phyloP scores from a whole-genome alignment of 2,797 vertebrate genomes.

The Danio aesculapii region DNA sequence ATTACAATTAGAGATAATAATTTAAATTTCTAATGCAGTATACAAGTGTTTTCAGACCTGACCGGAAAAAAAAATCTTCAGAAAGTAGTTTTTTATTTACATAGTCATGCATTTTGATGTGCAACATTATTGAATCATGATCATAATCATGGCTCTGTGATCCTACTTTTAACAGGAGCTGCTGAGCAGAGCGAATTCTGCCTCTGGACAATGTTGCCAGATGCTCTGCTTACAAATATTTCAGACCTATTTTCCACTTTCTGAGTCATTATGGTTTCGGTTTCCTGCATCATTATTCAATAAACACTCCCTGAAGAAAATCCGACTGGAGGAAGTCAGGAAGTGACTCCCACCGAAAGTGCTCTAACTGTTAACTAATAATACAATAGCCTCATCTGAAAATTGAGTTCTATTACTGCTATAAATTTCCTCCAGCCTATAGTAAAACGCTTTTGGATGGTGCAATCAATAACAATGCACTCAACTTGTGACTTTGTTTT shows the following conservation, averaged over 20 bases:
- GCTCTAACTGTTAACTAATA: slow-evolving; percentile 7
- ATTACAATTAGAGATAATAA: too few relatives aligned
- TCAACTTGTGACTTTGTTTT: slow-evolving; percentile 41
- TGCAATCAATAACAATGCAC: slow-evolving; percentile 50
- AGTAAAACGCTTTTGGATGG: slow-evolving; percentile 10
- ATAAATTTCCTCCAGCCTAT: slow-evolving; percentile 38
- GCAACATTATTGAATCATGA: slow-evolving; percentile 44
- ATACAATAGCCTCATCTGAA: slow-evolving; percentile 35
- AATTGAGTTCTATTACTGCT: slow-evolving; percentile 28
- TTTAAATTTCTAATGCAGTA: neutral
- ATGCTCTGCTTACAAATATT: slow-evolving; percentile 46
- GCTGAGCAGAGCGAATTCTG: slow-evolving; percentile 36
- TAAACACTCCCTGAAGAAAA: slow-evolving; percentile 28
- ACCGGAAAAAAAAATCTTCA: neutral
- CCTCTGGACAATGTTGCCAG: slow-evolving; percentile 32
- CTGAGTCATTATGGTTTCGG: slow-evolving; percentile 40
- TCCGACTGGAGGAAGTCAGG: slow-evolving; percentile 8
- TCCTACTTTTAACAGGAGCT: slow-evolving; percentile 51
- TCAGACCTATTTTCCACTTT: slow-evolving; percentile 50
- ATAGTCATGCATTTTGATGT: slow-evolving; percentile 44
- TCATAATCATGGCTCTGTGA: slow-evolving; percentile 51
- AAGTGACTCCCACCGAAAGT: slow-evolving; percentile 15
- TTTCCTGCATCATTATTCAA: slow-evolving; percentile 49
- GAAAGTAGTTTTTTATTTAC: slow-evolving; percentile 11
- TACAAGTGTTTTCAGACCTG: neutral